A percentile compares a stretch with the other conserved stretches of the same genome.
These are phyloP conservation scores for Choloepus hoffmanni DNA, from an alignment of 2,113 vertebrate species.

Conservation along the genomic window DNA sequence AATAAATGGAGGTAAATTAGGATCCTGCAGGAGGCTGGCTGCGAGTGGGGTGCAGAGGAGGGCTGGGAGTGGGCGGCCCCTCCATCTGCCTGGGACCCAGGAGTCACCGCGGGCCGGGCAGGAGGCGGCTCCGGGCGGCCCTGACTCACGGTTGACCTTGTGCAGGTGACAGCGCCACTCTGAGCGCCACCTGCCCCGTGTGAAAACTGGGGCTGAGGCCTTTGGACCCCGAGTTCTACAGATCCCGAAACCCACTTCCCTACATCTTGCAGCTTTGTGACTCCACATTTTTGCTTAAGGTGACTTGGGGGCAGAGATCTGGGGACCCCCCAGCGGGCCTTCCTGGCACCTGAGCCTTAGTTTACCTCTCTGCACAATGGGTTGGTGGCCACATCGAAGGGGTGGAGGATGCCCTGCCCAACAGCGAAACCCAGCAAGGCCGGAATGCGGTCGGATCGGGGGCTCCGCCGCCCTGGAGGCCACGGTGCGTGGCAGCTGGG, in stretches of 20 bases:
- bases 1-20: conserved; percentile 73
- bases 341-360: conserved; percentile 3
- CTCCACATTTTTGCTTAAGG: not conserved
- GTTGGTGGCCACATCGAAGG: not conserved
- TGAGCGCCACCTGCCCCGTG: not conserved
- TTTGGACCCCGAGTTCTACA: not conserved
- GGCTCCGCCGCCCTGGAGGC: not conserved
- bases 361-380: conserved; percentile 26
- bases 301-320: not conserved
- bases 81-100: conserved; percentile 41
- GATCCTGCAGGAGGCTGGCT: conserved; percentile 54
- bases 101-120: not conserved
- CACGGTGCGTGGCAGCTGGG: not conserved
- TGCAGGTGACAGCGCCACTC: conserved; percentile 41
- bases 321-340: not conserved
- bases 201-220: not conserved
- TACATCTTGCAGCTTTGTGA: not conserved
- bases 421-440: not conserved
- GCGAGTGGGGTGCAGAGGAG: conserved; percentile 45
- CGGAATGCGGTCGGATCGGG: not conserved
- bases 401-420: not conserved
- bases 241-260: not conserved
- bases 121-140: not conserved
- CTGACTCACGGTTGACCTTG: conserved; percentile 74
- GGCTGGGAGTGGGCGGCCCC: conserved; percentile 10